Base-by-base conservation (phyloP, 2,888 invertebrate genomes). In the Drosophila merina region DNA sequence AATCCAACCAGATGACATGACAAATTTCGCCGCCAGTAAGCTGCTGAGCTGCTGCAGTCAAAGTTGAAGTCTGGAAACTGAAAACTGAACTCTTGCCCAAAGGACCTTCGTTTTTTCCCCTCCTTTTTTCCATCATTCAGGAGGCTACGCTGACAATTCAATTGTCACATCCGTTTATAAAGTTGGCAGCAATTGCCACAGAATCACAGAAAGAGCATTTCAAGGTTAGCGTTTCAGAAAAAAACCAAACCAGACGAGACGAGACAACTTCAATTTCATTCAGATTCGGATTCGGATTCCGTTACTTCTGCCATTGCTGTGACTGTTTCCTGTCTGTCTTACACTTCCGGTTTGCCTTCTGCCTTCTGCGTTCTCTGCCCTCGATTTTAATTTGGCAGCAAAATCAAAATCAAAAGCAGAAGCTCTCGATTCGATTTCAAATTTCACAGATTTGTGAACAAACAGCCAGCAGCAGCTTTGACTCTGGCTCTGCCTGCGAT, bases 141-240 rank as follows among this genome's bases (percentile, higher is more conserved):
- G 28, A 10, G 26, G 47, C 52, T 62, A 49, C 57, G 74, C 60
- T 68, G 80, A 69, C 79, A 83, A 79, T 79, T 79, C 62, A 79
- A 79, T 79, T 79, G 79, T 77, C 81, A 71, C 84, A 83, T 83
- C 71, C 84, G 84, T 69, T 83, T 80, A 73, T 80, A 71, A 80
- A 84, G 84, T 79, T 79, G 79, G 79, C 83, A 77, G 74, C 76
- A 76, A 74, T 44, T 25, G 25, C 44, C 9, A 60, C 49, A 50
- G 14, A 44, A 44, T 51, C 20, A 28, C 8, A 30, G 30, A 25
- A 12, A 30, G 56, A 54, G 74, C 82, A 74, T 81, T 79, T 79
- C 79, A 79, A 79, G 79, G 79, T 79, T 79, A 82, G 59, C 71
- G 36, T 5, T 51, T 40, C 51, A 8, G 26, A 45, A 49, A 25